Conservation (phyloP, 1,140 invertebrate species). For the Euborellia annulipes region DNA sequence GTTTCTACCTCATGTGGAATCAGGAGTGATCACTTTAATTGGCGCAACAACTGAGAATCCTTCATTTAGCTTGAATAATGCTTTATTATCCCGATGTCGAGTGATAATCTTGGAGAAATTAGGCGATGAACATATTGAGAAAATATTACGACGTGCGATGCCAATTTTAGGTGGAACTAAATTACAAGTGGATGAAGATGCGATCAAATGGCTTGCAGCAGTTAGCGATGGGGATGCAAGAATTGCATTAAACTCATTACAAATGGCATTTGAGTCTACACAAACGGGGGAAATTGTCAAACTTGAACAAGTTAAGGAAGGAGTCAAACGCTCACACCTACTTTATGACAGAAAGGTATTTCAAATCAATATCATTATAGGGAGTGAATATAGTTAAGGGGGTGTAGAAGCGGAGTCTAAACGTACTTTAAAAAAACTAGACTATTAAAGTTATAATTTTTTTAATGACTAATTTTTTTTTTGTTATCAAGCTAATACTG, state of each 20-base stretch:
- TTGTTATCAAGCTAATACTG: too few relatives aligned
- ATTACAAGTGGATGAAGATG: slow-evolving; percentile 36
- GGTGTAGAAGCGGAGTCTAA: too few relatives aligned
- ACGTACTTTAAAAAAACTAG: too few relatives aligned
- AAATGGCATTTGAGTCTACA: slow-evolving; percentile 44
- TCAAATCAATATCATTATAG: too few relatives aligned
- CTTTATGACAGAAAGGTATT: slow-evolving; percentile 50
- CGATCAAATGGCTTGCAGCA: slow-evolving; percentile 51
- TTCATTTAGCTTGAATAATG: slow-evolving; percentile 66
- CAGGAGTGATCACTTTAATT: slow-evolving; percentile 61
- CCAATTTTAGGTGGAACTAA: slow-evolving; percentile 22
- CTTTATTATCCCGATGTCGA: slow-evolving; percentile 57
- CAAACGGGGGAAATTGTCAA: too few relatives aligned
- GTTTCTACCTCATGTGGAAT: slow-evolving; percentile 65
- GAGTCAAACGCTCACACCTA: slow-evolving; percentile 49
- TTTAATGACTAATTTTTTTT: too few relatives aligned
- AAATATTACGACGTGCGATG: slow-evolving; percentile 46
- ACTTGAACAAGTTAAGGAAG: slow-evolving; percentile 33
- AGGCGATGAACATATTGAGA: slow-evolving; percentile 34
- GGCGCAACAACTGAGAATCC: slow-evolving; percentile 83
- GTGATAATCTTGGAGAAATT: slow-evolving; percentile 64
- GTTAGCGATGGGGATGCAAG: slow-evolving; percentile 70
- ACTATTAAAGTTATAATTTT: too few relatives aligned
- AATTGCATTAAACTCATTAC: slow-evolving; percentile 56
- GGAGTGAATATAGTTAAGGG: too few relatives aligned